A percentile compares a stretch with the other conserved stretches of the same genome.
Conservation (phyloP, 2,888 invertebrate genomes). For the Meiosimyza platycephala region DNA sequence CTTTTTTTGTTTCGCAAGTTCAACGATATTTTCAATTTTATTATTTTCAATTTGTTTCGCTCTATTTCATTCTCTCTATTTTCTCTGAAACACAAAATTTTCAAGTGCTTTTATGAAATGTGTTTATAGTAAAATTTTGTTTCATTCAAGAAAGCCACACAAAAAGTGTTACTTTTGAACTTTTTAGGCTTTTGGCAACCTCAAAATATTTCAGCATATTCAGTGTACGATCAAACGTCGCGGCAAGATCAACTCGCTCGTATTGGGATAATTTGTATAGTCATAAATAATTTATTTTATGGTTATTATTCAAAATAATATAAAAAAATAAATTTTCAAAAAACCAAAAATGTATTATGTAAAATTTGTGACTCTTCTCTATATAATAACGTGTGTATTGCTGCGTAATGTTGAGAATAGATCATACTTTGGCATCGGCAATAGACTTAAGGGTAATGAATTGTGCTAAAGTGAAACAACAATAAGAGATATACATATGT, state of each 20-base stretch:
- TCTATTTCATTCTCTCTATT: neutral
- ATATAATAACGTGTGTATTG: conserved; percentile 30
- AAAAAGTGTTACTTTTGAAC: too few species aligned
- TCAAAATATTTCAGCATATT: conserved; percentile 10
- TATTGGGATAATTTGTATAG: neutral
- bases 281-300: too few species aligned
- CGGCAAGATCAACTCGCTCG: conserved; percentile 20
- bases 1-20: too few species aligned
- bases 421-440: conserved; percentile 47
- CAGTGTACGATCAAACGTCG: conserved; percentile 31
- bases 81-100: too few species aligned
- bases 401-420: conserved; percentile 42
- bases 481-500: too few species aligned
- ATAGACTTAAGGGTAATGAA: conserved; percentile 37
- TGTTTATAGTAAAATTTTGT: too few species aligned
- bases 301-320: neutral
- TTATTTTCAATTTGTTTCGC: neutral
- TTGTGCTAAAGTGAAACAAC: too few species aligned
- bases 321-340: neutral
- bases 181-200: conserved; percentile 5
- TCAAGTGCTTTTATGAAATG: too few species aligned
- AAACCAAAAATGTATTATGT: conserved; percentile 26
- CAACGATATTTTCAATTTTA: neutral
- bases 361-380: conserved; percentile 38
- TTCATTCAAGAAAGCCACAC: too few species aligned